These are phyloP conservation scores for Trissolcus japonicus DNA, from an alignment of 2,888 invertebrate species.

Conservation along the genomic window DNA sequence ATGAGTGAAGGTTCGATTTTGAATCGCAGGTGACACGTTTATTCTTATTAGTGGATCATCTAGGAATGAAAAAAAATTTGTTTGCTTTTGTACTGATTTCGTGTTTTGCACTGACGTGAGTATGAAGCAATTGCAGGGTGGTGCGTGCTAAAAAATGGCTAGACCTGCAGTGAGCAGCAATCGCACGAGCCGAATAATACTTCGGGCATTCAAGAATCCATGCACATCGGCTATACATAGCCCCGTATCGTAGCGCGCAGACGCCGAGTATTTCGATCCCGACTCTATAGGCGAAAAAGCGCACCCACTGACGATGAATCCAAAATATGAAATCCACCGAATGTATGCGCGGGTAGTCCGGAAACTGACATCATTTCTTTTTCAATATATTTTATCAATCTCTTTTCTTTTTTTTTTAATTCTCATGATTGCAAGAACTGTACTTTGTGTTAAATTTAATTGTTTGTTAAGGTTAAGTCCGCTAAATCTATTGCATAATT, in stretches of 20 bases:
- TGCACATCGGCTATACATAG: conserved; percentile 68
- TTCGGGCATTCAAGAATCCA: conserved; percentile 57
- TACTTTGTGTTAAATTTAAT: no score
- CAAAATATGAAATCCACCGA: conserved; percentile 16
- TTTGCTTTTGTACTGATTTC: no score
- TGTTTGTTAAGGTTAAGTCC: no score
- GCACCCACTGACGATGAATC: conserved; percentile 9
- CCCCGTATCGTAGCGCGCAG: conserved; percentile 65
- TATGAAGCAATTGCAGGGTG: conserved; percentile 34
- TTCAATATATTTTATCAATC: neutral
- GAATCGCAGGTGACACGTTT: neutral
- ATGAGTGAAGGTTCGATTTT: neutral
- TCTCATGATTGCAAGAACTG: no score
- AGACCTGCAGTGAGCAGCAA: conserved; percentile 51
- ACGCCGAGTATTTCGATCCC: conserved; percentile 61
- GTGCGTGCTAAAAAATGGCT: conserved; percentile 48
- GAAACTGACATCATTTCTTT: neutral
- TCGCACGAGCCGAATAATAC: conserved; percentile 58
- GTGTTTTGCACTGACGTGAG: neutral
- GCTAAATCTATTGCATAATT: no score
- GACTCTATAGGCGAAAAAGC: neutral
- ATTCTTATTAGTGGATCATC: no score
- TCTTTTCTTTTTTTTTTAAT: no score
- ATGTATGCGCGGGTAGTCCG: neutral
- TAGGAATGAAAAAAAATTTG: no score